Base-by-base conservation (phyloP, 2,797 vertebrate species). In the Cygnus olor region DNA sequence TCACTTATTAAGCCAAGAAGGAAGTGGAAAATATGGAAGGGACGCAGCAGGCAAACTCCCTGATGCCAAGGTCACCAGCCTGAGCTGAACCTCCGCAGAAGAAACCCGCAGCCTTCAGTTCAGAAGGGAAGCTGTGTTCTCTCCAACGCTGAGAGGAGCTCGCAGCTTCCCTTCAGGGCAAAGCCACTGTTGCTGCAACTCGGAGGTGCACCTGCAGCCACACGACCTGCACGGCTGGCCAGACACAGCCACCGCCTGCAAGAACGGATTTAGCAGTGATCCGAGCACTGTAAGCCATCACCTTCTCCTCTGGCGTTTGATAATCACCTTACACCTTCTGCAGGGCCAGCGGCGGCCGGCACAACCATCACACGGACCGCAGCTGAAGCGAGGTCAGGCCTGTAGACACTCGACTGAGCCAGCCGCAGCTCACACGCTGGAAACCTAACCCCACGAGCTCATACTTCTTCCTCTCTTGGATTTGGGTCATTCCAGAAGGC, bases 281-380 rank as follows among this genome's bases (percentile, higher is more conserved):
- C 32, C 17, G 16, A 53, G 17, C 10, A 18, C 32, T 1, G 32
- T 2, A 7, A 77, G 11, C 21, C 6, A 60, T 4, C 14, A 68
- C 32, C 38, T 51, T 16, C 71, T 68, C 45, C 1, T 3, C 54
- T 17, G n/a, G 8, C 8, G 3, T 57, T 13, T 6, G 38, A 25
- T 6, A 36, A 44, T 6, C 54, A 18, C 3, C 53, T 57, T 4
- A 5, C 1, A 9, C 60, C 38, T 36, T 47, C 32, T 3, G 0
- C 9, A 36, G 28, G 60, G 25, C 61, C 47, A 47, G 65, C 56
- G 4, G 10, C 4, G 5, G 56, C 30, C 30, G 3, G 16, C 1
- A 27, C 34, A 32, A 70, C 45, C 7, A 0, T 5, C 20, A 14
- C 13, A 6, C 57, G 2, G 14, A 20, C 16, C 38, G 32, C 32